These are phyloP conservation scores for Tiliacea citrago DNA, from an alignment of 2,888 invertebrate species.

Conservation along the genomic window DNA sequence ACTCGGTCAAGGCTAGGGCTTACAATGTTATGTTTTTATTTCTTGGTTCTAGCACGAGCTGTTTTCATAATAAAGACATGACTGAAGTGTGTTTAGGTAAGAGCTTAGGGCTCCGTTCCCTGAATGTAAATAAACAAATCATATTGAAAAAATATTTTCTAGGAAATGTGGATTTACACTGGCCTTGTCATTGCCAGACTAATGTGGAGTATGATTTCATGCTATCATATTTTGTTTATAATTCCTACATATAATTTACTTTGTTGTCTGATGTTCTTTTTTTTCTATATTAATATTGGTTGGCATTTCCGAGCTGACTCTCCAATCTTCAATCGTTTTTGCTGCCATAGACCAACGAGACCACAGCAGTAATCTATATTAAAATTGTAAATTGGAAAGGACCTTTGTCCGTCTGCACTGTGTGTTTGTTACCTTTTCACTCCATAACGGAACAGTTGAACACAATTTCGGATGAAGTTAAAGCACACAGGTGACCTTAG, in stretches of 20 bases:
- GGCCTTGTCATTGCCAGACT: not conserved
- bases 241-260: no score
- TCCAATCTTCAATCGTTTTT: not conserved
- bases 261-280: not conserved
- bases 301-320: not conserved
- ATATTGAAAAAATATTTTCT: constrained; percentile 14
- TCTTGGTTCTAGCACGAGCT: constrained; percentile 9
- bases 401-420: no score
- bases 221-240: no score
- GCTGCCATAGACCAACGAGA: not conserved
- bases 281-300: not conserved
- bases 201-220: not conserved
- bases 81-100: constrained; percentile 33
- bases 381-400: no score
- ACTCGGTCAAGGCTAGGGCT: constrained; percentile 32
- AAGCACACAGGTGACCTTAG: no score
- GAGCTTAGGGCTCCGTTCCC: not conserved
- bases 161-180: not conserved
- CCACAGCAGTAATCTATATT: not conserved
- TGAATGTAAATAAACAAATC: constrained; percentile 35
- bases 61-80: constrained; percentile 31
- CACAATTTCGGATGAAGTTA: no score
- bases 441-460: no score
- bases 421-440: no score
- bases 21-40: constrained; percentile 26